Evolutionary conservation across 2,888 invertebrate species (phyloP).

Genomic region (Eupithecia abbreviata): DNA sequence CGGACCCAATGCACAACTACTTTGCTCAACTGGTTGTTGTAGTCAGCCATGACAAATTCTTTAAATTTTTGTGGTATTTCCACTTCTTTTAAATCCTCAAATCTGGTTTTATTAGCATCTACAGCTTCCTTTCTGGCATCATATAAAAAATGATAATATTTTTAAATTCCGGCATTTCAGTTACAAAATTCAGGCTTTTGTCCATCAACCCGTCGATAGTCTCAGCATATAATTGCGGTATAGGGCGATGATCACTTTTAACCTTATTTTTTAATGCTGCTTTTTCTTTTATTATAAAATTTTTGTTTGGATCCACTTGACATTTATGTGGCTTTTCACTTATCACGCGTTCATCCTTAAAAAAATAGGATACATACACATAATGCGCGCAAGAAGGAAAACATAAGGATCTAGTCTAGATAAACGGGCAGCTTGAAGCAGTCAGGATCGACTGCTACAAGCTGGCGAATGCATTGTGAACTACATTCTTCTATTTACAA

Average conservation of each 20-base stretch:
- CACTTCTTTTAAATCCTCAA: not conserved
- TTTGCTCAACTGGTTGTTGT: too few relatives aligned
- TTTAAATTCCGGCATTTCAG: constrained; percentile 17
- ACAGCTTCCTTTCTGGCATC: constrained; percentile 18
- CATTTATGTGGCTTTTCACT: constrained; percentile 3
- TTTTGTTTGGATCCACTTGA: constrained; percentile 1
- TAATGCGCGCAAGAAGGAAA: not conserved
- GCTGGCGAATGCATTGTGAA: too few relatives aligned
- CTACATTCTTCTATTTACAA: too few relatives aligned
- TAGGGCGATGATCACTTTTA: not conserved
- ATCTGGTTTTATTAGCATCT: constrained; percentile 8
- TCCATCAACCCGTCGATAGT: constrained; percentile 22
- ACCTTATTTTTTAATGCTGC: constrained; percentile 5
- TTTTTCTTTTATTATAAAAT: constrained; percentile 2
- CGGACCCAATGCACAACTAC: too few relatives aligned
- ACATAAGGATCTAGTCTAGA: too few relatives aligned
- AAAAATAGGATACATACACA: not conserved
- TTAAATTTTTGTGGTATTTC: constrained; percentile 8
- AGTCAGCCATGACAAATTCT: not conserved
- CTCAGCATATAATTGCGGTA: constrained; percentile 3
- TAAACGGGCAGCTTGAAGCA: too few relatives aligned
- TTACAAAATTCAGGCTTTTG: constrained; percentile 17
- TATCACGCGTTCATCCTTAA: not conserved
- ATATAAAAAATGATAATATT: constrained; percentile 17
- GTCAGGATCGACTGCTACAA: too few relatives aligned